Percentiles rank a stretch among this genome's conserved stretches.
Evolutionary conservation across 1,140 invertebrate genomes (phyloP).

Genomic region (Agrilus planipennis): DNA sequence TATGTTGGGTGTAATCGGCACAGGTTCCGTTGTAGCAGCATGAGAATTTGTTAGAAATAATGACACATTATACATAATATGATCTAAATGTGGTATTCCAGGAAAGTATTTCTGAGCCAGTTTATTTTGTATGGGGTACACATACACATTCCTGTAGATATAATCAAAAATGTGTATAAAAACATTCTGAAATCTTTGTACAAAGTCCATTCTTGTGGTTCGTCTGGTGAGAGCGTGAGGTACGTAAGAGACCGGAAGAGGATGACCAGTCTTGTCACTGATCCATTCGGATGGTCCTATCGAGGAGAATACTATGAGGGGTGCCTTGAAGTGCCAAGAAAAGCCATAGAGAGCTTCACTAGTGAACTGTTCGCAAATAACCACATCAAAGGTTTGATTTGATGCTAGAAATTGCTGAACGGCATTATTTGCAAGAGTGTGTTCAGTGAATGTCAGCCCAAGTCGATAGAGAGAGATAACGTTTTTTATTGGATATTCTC

Average conservation of each 20-base stretch:
- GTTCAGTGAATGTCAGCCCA: slow-evolving; percentile 23
- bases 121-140: slow-evolving; percentile 24
- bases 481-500: too few species aligned
- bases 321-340: slow-evolving; percentile 46
- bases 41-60: slow-evolving; percentile 44
- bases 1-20: slow-evolving; percentile 42
- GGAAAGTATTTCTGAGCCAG: slow-evolving; percentile 32
- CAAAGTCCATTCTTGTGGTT: slow-evolving; percentile 33
- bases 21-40: slow-evolving; percentile 37
- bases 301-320: slow-evolving; percentile 41
- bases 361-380: slow-evolving; percentile 53
- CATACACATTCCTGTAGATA: slow-evolving; percentile 8
- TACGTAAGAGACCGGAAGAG: slow-evolving; percentile 26
- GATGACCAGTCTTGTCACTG: slow-evolving; percentile 29
- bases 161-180: slow-evolving; percentile 11
- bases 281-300: slow-evolving; percentile 18
- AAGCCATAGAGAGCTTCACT: slow-evolving; percentile 52
- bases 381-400: slow-evolving; percentile 46
- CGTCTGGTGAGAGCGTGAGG: slow-evolving; percentile 22
- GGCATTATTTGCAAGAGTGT: slow-evolving; percentile 10
- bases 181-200: slow-evolving; percentile 26
- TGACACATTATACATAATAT: slow-evolving; percentile 39
- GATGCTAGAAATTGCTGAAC: slow-evolving; percentile 16
- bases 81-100: slow-evolving; percentile 35
- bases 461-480: too few species aligned